Percentiles rank a stretch among this genome's conserved stretches.
These are phyloP conservation scores for Xylocampa areola DNA, from an alignment of 2,888 invertebrate species.

Conservation along the genomic window DNA sequence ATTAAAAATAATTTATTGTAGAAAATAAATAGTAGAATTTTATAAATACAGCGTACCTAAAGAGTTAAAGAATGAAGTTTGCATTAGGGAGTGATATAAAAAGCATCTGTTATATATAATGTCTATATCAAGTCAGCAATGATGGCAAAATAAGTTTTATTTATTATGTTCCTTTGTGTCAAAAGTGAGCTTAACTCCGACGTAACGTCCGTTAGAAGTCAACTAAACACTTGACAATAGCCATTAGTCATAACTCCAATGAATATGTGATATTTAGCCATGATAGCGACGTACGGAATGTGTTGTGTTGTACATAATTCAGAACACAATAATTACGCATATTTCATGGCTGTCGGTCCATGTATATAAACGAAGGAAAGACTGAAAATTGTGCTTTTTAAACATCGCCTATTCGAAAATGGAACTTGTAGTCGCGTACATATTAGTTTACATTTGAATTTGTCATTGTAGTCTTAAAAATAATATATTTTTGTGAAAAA, in stretches of 20 bases:
- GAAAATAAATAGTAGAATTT: constrained; percentile 49
- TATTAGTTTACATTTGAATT: constrained; percentile 36
- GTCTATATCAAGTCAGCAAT: constrained; percentile 27
- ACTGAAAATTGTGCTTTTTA: constrained; percentile 75
- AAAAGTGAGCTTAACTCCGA: constrained; percentile 54
- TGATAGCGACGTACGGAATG: constrained; percentile 56
- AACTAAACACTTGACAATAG: constrained; percentile 64
- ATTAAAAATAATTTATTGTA: constrained; percentile 57
- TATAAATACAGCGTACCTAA: constrained; percentile 52
- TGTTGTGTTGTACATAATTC: constrained; percentile 63
- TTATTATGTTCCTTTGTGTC: constrained; percentile 51
- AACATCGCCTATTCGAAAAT: constrained; percentile 53
- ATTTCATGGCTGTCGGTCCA: constrained; percentile 70
- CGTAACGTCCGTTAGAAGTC: constrained; percentile 67
- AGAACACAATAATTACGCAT: constrained; percentile 52
- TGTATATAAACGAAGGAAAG: constrained; percentile 85
- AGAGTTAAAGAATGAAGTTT: constrained; percentile 45
- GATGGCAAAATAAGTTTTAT: constrained; percentile 42
- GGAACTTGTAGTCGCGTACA: constrained; percentile 35
- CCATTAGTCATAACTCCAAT: constrained; percentile 68
- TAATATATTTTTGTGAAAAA: constrained; percentile 25
- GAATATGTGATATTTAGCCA: constrained; percentile 73
- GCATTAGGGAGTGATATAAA: constrained; percentile 37
- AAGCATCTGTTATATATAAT: constrained; percentile 40
- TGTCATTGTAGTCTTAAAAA: constrained; percentile 18